phyloP scores from a whole-genome alignment of 2,113 vertebrate species.

The Eolophus roseicapilla region DNA sequence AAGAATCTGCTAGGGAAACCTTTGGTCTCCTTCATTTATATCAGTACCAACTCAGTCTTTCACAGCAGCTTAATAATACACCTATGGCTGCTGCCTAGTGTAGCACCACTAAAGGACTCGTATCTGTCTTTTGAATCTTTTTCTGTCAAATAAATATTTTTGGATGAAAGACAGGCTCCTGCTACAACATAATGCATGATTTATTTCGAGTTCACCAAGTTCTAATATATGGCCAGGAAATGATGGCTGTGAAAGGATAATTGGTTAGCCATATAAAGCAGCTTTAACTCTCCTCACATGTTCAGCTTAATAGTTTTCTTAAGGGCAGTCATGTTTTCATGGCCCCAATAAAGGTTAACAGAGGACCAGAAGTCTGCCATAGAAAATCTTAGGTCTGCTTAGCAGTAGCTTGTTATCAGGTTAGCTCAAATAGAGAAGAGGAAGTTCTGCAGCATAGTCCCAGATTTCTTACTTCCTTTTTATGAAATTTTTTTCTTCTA shows the following conservation, averaged over 20 bases:
- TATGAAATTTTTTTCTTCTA: background rate
- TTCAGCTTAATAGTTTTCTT: constrained; percentile 23
- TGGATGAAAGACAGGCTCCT: background rate
- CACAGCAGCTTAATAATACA: background rate
- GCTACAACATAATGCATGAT: background rate
- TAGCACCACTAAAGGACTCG: background rate
- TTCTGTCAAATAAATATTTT: background rate
- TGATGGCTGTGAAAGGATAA: background rate
- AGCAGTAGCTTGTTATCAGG: background rate
- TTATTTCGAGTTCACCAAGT: background rate
- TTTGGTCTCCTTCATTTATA: background rate
- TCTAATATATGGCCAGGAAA: background rate
- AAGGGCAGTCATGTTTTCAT: background rate
- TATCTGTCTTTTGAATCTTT: background rate
- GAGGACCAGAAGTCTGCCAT: background rate
- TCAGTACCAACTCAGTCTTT: background rate
- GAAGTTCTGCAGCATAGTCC: background rate
- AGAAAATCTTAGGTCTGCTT: background rate
- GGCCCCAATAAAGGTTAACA: background rate
- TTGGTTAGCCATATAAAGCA: background rate
- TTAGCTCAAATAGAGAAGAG: background rate
- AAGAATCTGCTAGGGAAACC: background rate
- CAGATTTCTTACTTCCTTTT: background rate
- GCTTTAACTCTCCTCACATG: background rate
- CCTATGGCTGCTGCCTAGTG: background rate